These are phyloP conservation scores for Chlamydotis undulata DNA, from an alignment of 2,113 vertebrate species.

Conservation along the genomic window DNA sequence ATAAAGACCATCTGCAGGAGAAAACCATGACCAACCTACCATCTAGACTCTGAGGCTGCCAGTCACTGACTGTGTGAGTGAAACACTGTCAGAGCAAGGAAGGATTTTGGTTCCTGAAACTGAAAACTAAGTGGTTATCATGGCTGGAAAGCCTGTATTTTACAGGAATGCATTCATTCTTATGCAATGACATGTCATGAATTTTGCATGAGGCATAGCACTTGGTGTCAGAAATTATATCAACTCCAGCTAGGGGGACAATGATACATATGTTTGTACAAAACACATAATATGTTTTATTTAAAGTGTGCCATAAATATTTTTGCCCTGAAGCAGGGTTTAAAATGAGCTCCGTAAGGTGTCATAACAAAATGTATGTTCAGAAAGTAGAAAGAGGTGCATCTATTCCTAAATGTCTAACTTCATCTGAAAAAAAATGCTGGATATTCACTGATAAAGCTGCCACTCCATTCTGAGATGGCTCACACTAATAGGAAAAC, in stretches of 20 bases:
- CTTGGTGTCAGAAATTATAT: slow-evolving; percentile 75
- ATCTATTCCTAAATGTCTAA: slow-evolving; percentile 58
- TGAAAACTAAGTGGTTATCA: slow-evolving; percentile 40
- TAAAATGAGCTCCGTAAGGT: slow-evolving; percentile 64
- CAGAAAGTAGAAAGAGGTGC: slow-evolving; percentile 56
- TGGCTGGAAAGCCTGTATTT: slow-evolving; percentile 49
- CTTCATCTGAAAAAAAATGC: slow-evolving; percentile 27
- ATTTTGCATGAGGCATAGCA: slow-evolving; percentile 73
- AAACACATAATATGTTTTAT: slow-evolving; percentile 79
- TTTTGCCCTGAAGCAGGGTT: slow-evolving; percentile 75
- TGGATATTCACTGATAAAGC: slow-evolving; percentile 47
- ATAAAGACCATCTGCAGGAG: background rate
- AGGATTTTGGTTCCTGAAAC: slow-evolving; percentile 23
- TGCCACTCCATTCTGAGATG: background rate
- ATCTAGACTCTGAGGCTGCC: background rate
- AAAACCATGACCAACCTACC: background rate
- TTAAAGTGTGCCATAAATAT: slow-evolving; percentile 77
- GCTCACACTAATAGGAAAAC: background rate
- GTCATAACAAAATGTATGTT: slow-evolving; percentile 58
- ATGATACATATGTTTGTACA: slow-evolving; percentile 78
- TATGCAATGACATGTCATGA: slow-evolving; percentile 72
- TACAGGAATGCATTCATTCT: slow-evolving; percentile 64
- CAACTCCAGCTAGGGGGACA: slow-evolving; percentile 73
- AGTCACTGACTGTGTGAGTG: background rate
- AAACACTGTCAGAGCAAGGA: background rate